Conservation (phyloP, 2,797 vertebrate species). For the Arctocebus calabarensis region DNA sequence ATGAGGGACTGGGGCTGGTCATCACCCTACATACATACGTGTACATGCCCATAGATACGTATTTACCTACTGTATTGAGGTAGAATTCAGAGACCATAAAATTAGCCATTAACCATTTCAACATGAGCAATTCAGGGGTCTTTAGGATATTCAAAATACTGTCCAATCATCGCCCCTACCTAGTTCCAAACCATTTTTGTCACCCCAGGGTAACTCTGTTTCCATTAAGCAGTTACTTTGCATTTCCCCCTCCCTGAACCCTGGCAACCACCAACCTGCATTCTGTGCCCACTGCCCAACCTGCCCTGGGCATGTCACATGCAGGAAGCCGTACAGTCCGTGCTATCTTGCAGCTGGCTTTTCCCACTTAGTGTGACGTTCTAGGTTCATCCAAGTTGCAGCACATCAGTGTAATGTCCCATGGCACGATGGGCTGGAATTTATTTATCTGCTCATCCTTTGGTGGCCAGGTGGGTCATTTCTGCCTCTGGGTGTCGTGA, state of each 20-base stretch:
- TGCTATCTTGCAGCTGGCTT: not conserved
- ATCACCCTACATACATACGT: not conserved
- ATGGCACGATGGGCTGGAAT: too few relatives aligned
- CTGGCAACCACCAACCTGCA: too few relatives aligned
- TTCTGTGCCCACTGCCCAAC: too few relatives aligned
- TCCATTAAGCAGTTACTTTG: too few relatives aligned
- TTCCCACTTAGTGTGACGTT: fast-evolving
- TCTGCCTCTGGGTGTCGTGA: fast-evolving
- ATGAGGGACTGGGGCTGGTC: too few relatives aligned
- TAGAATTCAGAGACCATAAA: not conserved
- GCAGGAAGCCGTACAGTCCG: not conserved
- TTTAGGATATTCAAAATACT: not conserved
- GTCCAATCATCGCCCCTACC: not conserved
- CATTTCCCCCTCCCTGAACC: fast-evolving
- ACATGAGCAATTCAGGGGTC: too few relatives aligned
- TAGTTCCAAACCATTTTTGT: not conserved
- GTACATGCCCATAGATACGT: too few relatives aligned
- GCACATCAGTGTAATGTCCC: fast-evolving
- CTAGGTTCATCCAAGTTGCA: not conserved
- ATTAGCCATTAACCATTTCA: not conserved
- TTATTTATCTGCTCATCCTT: too few relatives aligned
- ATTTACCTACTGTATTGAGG: not conserved
- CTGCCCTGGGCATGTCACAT: not conserved
- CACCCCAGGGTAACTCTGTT: too few relatives aligned
- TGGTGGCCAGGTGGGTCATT: too few relatives aligned